Base-by-base conservation (phyloP, 2,113 vertebrate species). In the Regulus satrapa region DNA sequence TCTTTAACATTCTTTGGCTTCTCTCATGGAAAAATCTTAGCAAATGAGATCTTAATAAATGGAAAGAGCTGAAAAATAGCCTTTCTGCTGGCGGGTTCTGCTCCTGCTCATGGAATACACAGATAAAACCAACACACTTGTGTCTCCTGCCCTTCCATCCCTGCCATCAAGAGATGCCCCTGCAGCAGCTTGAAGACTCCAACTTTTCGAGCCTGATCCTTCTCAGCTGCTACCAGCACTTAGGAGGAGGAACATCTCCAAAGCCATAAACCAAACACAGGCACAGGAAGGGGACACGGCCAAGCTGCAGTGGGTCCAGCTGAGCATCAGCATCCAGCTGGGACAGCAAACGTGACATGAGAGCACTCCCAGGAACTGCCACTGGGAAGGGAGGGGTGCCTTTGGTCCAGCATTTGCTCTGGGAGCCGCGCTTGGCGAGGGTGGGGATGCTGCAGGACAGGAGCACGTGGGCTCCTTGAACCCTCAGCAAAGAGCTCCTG, bases 1-100 rank as follows among this genome's bases (percentile, higher is more conserved):
- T 55, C 90, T 94, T 94, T 80, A 90, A 90, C 94, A 68, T 92
- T 93, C 79, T 95, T 90, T 96, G 95, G 96, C 93, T 93, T 51
- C 45, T 77, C 2, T 4, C n/a, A 71, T 49, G 96, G 96, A 94
- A 97, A 97, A 93, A 95, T 81, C 91, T 43, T 55, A 92, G 76
- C 88, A 94, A 94, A 94, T 74, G 71, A 84, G 68, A 89, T 55
- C 73, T 84, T 86, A 93, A 92, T 87, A 94, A 95, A 97, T 91
- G 90, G 93, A 92, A 94, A 95, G 76, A 90, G 74, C 72, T 77
- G 89, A 88, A 91, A 94, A 97, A 89, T 11, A 36, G 74, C 74
- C 32, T 54, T 94, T 68, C 73, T 93, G 79, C 88, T 45, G 88
- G 64, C 8, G 0, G 5, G 9, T 49, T 61, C 59, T 9, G 1